Evolutionary conservation across 2,888 invertebrate species (phyloP).

Genomic region (Aphodius granarius): DNA sequence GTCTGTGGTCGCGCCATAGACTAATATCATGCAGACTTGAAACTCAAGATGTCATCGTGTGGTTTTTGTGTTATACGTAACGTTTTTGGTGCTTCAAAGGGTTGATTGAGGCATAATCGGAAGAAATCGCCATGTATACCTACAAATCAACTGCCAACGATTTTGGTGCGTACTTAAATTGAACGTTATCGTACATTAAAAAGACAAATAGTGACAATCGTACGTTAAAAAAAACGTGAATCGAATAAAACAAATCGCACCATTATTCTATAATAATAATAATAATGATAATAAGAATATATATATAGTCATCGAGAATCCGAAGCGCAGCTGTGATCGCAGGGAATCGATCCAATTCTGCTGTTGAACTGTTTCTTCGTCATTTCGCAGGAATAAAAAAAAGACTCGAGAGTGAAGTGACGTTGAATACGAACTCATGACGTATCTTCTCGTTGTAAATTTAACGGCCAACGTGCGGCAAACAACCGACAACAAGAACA

Average conservation of each 20-base stretch:
- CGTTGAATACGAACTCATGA: neutral
- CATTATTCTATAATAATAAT: no score
- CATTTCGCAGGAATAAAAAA: neutral
- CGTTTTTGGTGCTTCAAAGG: neutral
- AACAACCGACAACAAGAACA: no score
- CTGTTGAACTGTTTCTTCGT: neutral
- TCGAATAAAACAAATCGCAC: conserved; percentile 1
- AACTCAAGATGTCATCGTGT: no score
- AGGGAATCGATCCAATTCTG: neutral
- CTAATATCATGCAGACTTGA: no score
- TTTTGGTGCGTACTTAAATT: conserved; percentile 1
- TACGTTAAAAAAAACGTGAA: conserved; percentile 1
- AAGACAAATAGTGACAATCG: conserved; percentile 2
- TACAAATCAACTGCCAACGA: neutral
- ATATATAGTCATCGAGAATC: neutral
- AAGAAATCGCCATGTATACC: no score
- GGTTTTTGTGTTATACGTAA: neutral
- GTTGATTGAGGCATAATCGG: no score
- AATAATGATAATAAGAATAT: no score
- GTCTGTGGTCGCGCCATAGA: no score
- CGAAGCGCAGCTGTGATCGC: conserved; percentile 11
- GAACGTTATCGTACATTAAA: neutral
- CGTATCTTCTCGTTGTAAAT: neutral
- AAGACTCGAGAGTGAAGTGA: neutral
- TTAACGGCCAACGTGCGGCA: neutral